Evolutionary conservation across 1,140 invertebrate species (phyloP).

Genomic region (Leptinotarsa lineolata): DNA sequence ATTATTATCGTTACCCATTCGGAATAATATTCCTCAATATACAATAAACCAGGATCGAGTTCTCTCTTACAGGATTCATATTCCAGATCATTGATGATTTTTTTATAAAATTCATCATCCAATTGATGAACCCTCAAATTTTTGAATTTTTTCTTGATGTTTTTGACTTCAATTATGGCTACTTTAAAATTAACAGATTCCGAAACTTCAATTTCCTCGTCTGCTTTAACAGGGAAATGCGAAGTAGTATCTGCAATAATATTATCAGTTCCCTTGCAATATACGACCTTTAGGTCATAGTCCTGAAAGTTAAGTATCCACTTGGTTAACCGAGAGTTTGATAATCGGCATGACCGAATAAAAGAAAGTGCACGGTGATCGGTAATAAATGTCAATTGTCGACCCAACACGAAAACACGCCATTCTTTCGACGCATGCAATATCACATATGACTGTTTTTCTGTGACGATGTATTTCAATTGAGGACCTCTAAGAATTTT

Average conservation of each 20-base stretch:
- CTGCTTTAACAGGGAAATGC: neutral
- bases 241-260: constrained; percentile 15
- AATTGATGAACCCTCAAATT: constrained; percentile 6
- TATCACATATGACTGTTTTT: neutral
- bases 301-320: constrained; percentile 21
- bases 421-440: neutral
- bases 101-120: too few relatives aligned
- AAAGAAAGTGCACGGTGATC: neutral
- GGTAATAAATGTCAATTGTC: neutral
- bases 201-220: neutral
- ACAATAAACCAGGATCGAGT: too few relatives aligned
- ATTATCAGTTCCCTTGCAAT: constrained; percentile 23
- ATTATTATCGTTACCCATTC: too few relatives aligned
- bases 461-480: neutral
- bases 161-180: neutral
- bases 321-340: constrained; percentile 7
- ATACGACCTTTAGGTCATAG: constrained; percentile 12
- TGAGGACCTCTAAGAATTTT: neutral
- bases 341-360: neutral
- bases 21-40: too few relatives aligned
- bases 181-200: neutral
- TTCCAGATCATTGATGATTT: too few relatives aligned
- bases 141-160: neutral
- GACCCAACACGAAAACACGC: neutral
- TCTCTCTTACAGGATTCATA: too few relatives aligned